These are phyloP conservation scores for Dysidea cf. avara DNA, from an alignment of 37 sponge, comb jelly and placozoan species.

Conservation along the genomic window DNA sequence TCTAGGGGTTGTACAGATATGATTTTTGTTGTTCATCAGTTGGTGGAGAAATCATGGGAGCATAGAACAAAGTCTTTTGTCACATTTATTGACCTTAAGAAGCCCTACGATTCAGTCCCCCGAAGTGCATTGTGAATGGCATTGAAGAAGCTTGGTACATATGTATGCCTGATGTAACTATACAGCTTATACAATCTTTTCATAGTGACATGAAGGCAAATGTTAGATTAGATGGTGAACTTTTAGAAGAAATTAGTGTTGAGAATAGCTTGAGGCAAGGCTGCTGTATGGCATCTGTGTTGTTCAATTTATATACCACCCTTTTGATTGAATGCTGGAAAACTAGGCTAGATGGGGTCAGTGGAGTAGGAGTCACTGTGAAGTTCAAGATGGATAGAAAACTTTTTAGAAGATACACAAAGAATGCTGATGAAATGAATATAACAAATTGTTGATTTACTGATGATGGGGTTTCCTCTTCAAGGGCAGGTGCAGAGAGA, in stretches of 20 bases:
- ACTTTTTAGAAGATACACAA: slow-evolving; percentile 35
- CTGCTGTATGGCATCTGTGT: slow-evolving; percentile 28
- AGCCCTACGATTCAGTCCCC: slow-evolving; percentile 14
- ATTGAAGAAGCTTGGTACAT: slow-evolving; percentile 6
- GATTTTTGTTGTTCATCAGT: no score
- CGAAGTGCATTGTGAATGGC: neutral
- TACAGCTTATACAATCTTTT: slow-evolving; percentile 28
- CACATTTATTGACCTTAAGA: slow-evolving; percentile 11
- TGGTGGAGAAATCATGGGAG: no score
- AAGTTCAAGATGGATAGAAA: slow-evolving; percentile 28
- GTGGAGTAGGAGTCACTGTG: slow-evolving; percentile 19
- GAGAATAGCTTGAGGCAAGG: slow-evolving; percentile 37
- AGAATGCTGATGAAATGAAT: slow-evolving; percentile 1
- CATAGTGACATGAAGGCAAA: slow-evolving; percentile 27
- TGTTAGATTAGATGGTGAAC: neutral
- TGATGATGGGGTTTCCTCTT: no score
- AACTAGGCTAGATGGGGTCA: neutral
- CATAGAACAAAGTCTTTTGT: no score
- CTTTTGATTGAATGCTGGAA: slow-evolving; percentile 17
- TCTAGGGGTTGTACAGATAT: neutral
- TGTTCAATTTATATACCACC: no score
- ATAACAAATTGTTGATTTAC: neutral
- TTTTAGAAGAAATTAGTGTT: slow-evolving; percentile 5
- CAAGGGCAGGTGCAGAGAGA: no score
- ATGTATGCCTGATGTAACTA: slow-evolving; percentile 15